Evolutionary conservation across 1,140 invertebrate species (phyloP).

Genomic region (Drosophila malerkotliana): DNA sequence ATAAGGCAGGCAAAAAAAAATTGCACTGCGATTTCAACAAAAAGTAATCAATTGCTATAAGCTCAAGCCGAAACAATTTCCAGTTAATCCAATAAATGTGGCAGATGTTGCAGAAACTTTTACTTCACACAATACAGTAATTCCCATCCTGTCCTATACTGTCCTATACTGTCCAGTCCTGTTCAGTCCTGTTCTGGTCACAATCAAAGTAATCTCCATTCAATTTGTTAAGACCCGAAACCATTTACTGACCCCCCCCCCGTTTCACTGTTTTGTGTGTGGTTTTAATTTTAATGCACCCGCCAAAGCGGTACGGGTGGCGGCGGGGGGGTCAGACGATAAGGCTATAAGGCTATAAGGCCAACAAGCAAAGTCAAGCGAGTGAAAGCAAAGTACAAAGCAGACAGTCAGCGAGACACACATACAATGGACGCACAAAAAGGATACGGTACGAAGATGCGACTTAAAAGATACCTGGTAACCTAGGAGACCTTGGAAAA

Average conservation of each 20-base stretch:
- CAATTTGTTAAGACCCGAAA: constrained; percentile 43
- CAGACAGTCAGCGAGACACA: constrained; percentile 38
- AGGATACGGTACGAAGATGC: background rate
- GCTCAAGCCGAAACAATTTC: background rate
- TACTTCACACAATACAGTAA: background rate
- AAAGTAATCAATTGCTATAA: background rate
- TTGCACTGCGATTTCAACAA: background rate
- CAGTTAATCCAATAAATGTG: constrained; percentile 5
- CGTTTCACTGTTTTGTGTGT: constrained; percentile 3
- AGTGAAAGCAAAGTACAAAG: constrained; percentile 63
- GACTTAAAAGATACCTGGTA: background rate
- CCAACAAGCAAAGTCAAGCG: constrained; percentile 58
- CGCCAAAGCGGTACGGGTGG: constrained; percentile 1
- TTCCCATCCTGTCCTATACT: background rate
- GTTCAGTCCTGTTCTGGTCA: constrained; percentile 32
- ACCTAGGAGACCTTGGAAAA: background rate
- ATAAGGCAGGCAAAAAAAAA: background rate
- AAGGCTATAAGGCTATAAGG: constrained; percentile 49
- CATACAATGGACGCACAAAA: constrained; percentile 26
- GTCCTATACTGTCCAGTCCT: too few relatives aligned
- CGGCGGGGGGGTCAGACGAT: background rate
- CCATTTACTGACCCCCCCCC: constrained; percentile 14
- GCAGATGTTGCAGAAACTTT: constrained; percentile 4
- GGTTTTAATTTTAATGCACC: constrained; percentile 47
- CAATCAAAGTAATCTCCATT: constrained; percentile 52